Conservation (phyloP, 2,113 vertebrate genomes). For the Gopherus flavomarginatus region DNA sequence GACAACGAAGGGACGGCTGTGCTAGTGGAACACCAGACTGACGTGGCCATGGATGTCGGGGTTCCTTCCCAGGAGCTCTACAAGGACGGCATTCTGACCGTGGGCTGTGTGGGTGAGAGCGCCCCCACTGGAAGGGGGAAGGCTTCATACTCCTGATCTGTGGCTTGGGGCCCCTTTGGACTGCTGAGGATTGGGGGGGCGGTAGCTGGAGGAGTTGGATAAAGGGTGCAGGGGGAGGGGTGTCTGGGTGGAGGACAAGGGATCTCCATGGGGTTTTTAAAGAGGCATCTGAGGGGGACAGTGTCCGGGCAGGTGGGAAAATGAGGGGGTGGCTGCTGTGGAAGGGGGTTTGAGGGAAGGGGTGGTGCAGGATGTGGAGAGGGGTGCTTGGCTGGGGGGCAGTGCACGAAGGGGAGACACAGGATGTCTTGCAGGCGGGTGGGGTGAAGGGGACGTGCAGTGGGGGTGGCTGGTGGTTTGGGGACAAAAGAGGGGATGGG, state of each 20-base stretch:
- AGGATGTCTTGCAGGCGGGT: neutral
- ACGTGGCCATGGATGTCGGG: conserved; percentile 82
- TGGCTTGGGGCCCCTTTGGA: neutral
- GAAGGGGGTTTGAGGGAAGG: neutral
- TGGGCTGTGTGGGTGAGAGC: conserved; percentile 88
- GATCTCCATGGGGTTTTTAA: neutral
- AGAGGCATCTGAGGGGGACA: neutral
- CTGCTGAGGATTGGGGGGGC: neutral
- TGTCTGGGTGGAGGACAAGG: neutral
- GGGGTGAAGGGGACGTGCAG: neutral
- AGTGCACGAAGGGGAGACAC: too few species aligned
- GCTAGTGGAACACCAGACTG: conserved; percentile 86
- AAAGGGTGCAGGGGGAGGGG: neutral
- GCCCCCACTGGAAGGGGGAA: neutral
- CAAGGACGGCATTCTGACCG: conserved; percentile 90
- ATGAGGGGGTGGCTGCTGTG: neutral
- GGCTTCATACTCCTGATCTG: fast-evolving
- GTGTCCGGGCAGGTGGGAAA: neutral
- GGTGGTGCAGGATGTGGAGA: neutral
- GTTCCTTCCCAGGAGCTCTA: conserved; percentile 84
- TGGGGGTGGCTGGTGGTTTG: neutral
- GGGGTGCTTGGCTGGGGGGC: neutral
- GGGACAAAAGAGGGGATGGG: neutral
- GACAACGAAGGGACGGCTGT: conserved; percentile 80
- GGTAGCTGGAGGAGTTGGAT: neutral